A percentile compares a stretch with the other conserved stretches of the same genome.
Conservation (phyloP, 1,140 invertebrate species). For the Cryptotermes secundus region DNA sequence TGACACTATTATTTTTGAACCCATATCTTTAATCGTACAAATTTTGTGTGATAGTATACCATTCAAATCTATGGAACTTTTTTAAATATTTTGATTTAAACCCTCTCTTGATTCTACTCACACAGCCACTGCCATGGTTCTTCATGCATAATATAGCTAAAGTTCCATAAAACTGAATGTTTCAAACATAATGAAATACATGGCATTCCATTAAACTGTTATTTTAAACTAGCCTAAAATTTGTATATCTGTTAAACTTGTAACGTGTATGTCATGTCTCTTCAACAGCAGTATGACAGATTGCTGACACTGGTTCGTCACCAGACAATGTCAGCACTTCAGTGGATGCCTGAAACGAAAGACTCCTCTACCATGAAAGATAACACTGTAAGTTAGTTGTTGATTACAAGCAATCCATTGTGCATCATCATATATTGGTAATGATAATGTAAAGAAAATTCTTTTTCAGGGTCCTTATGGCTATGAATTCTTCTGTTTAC, state of each 20-base stretch:
- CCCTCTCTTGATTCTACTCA: no score
- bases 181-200: neutral
- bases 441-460: neutral
- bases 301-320: neutral
- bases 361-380: neutral
- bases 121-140: no score
- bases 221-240: neutral
- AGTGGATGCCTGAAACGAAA: neutral
- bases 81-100: no score
- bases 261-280: neutral
- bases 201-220: neutral
- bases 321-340: neutral
- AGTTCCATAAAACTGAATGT: neutral
- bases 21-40: no score
- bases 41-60: no score
- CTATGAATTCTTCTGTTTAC: conserved; percentile 18
- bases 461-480: conserved; percentile 12
- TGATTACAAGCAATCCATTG: neutral
- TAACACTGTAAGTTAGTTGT: neutral
- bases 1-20: no score
- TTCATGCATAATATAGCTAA: no score
- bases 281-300: neutral
- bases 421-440: no score
- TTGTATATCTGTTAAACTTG: neutral
- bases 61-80: no score